Evolutionary conservation across 2,888 invertebrate species (phyloP).

Genomic region (Watsonalla cultraria): DNA sequence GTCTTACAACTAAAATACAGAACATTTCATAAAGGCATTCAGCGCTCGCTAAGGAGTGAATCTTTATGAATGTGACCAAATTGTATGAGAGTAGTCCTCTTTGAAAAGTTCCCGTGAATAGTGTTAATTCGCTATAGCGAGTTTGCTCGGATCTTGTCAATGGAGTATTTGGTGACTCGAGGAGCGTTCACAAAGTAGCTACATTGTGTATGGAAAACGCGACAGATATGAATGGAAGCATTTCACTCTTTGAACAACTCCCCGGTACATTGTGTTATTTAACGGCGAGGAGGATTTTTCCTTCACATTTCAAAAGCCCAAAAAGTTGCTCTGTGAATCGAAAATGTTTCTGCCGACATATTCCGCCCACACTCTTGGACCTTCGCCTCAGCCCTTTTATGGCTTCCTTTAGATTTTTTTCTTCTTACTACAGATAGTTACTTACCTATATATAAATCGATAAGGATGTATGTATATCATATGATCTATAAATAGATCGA

Average conservation of each 20-base stretch:
- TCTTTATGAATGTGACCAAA: constrained; percentile 78
- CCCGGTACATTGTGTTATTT: background rate
- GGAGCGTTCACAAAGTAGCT: constrained; percentile 61
- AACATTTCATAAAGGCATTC: constrained; percentile 68
- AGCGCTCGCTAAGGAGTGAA: constrained; percentile 70
- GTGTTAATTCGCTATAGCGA: constrained; percentile 79
- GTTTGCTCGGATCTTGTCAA: constrained; percentile 74
- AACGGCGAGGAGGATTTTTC: background rate
- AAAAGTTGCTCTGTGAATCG: too few species aligned
- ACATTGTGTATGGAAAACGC: constrained; percentile 75
- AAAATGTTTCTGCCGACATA: too few species aligned
- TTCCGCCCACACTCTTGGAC: too few species aligned
- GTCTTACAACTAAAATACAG: constrained; percentile 50
- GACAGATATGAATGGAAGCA: constrained; percentile 63
- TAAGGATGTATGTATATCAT: too few species aligned
- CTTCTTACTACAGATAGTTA: too few species aligned
- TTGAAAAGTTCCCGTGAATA: constrained; percentile 77
- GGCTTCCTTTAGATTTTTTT: too few species aligned
- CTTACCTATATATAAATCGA: too few species aligned
- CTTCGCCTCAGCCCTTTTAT: too few species aligned
- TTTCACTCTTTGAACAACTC: constrained; percentile 29
- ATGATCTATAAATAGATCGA: too few species aligned
- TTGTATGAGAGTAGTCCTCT: constrained; percentile 78
- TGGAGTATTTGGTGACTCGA: constrained; percentile 74
- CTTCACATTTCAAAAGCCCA: too few species aligned